Conservation (phyloP, 1,140 invertebrate species). For the Colletes gigas region DNA sequence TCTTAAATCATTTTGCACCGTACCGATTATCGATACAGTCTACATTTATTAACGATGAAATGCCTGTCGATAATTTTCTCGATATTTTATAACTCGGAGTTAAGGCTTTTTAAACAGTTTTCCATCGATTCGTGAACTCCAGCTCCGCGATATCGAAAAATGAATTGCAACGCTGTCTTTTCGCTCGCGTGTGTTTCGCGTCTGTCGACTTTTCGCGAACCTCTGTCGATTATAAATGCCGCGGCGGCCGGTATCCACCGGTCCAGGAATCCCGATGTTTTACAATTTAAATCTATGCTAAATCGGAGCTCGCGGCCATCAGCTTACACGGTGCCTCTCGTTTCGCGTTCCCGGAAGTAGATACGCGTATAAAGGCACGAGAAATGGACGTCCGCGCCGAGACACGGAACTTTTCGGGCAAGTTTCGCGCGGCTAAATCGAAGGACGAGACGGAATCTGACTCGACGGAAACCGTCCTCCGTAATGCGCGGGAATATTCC, state of each 20-base stretch:
- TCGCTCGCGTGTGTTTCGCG: too few species aligned
- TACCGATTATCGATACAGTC: too few species aligned
- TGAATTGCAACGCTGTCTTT: too few species aligned
- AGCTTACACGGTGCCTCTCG: background rate
- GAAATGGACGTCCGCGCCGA: background rate
- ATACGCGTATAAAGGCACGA: background rate
- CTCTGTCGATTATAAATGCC: background rate
- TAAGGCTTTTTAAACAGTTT: too few species aligned
- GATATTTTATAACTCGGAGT: too few species aligned
- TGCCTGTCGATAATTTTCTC: too few species aligned
- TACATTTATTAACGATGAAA: too few species aligned
- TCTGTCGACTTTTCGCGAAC: too few species aligned
- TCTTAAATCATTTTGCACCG: too few species aligned
- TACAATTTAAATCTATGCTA: slow-evolving; percentile 3
- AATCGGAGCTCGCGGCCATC: background rate
- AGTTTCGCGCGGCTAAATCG: background rate
- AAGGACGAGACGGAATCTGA: background rate
- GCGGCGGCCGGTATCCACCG: too few species aligned
- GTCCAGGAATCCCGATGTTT: background rate
- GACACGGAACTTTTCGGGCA: background rate
- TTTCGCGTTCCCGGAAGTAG: background rate
- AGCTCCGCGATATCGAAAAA: too few species aligned
- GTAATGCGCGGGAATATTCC: slow-evolving; percentile 16
- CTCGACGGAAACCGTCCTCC: background rate
- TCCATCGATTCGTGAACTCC: too few species aligned